Evolutionary conservation across 2,888 invertebrate genomes (phyloP), one percentile per base, ranked within the genome.

Genomic region (Trimorus sp.): DNA sequence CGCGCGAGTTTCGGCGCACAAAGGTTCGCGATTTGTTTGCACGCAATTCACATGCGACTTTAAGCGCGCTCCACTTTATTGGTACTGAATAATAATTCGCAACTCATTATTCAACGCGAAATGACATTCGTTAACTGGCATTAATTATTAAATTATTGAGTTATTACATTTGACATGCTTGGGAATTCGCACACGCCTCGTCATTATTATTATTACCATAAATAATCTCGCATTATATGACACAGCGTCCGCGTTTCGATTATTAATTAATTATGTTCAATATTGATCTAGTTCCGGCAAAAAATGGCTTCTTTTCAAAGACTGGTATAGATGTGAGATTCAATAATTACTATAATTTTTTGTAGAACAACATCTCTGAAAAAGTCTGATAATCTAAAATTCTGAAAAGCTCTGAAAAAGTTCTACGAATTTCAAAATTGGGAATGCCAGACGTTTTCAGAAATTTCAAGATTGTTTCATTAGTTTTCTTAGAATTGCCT

Each of bases 71-170:
- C 49, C 7, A 49, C 49, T 63, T 63, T 63, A 63, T 63, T 51
- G 51, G 53, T 12, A 16, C 26, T 54, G 54, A 66, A 66, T 66
- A 70, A 54, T 62, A 62, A 71, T 40, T 53, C n/a, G 54, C 36
- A 62, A 71, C 70, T 71, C 70, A 53, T 71, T 71, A 71, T 62
- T 53, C 54, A 62, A 45, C 62, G 42, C 71, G 53, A 51, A 63
- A 48, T 63, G 63, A 62, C 62, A 73, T 73, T 73, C 48, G 73
- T 56, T 73, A 54, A 56, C 45, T 54, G 56, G 56, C 63, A 63
- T 62, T 73, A 63, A 63, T 73, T 73, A 73, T 73, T 63, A 54
- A 45, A 63, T 73, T 56, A 73, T 63, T 73, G 62, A 63, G 48
- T 73, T 63, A 73, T 63, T 73, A 73, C 54, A 63, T 63, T 45